Evolutionary conservation across 2,888 invertebrate species (phyloP), one percentile per base, ranked within the genome.

Genomic region (Abrostola tripartita): DNA sequence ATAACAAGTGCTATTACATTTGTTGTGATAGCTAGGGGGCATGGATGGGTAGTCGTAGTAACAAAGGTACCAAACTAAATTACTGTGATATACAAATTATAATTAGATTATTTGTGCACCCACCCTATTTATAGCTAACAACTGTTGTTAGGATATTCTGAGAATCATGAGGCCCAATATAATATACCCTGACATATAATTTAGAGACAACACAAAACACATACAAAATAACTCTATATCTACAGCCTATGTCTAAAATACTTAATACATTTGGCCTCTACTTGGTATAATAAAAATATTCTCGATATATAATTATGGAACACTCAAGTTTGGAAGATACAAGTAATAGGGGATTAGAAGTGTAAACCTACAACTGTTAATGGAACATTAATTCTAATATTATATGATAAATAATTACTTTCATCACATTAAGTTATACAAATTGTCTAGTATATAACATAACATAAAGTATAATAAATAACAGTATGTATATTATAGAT

Each of bases 211-310:
- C 44, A 24, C 35, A 38, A 52, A 68, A 68, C 56, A 56, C 41
- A 55, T 52, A 7, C 42, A 36, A 36, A n/a, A 12, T 44, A n/a
- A 11, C 14, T 55, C 24, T 41, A 54, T 50, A 68, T 55, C 37
- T 62, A 68, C 55, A 62, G 24, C 61, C 60, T 41, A 56, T 24
- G 40, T 60, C 52, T 70, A 69, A 44, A 74, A 61, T 76, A 77
- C 60, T 65, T 36, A 55, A 61, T 53, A 59, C 47, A 74, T 76
- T 78, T 76, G 78, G 75, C 75, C 70, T 78, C 75, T 65, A 58
- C 58, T 58, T 74, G 61, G 47, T 70, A 54, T 52, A 61, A 47
- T 47, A 24, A 49, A 52, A 49, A 38, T 55, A 40, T 12, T 36
- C 37, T 40, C 7, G 14, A 24, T 37, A 35, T 62, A 51, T 41